These are phyloP conservation scores for Trisateles emortualis DNA, from an alignment of 2,888 invertebrate species.

Conservation along the genomic window DNA sequence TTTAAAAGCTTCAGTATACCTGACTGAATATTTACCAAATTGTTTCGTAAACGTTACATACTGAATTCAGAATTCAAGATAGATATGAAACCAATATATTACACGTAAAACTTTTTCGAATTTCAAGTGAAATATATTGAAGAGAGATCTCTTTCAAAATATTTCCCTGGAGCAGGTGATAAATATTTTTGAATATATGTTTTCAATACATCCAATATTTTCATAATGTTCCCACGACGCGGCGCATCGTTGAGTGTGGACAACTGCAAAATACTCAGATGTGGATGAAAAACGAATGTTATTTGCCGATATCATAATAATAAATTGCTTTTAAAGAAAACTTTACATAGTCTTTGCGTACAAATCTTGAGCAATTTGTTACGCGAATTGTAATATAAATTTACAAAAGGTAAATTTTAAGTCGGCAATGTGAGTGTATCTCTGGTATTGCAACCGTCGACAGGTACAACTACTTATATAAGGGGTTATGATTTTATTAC, in stretches of 20 bases:
- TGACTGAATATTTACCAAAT: background rate
- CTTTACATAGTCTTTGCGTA: too few relatives aligned
- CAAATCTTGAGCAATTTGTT: too few relatives aligned
- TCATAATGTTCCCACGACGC: conserved; percentile 17
- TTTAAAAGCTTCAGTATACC: background rate
- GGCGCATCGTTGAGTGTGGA: conserved; percentile 12
- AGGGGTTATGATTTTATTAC: too few relatives aligned
- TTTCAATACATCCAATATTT: conserved; percentile 37
- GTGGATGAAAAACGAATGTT: background rate
- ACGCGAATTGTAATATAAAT: too few relatives aligned
- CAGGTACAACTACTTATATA: too few relatives aligned
- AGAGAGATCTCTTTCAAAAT: conserved; percentile 24
- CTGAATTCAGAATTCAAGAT: conserved; percentile 3
- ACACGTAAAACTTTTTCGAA: conserved; percentile 20
- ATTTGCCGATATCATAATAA: background rate
- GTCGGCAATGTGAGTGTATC: too few relatives aligned
- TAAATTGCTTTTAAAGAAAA: too few relatives aligned
- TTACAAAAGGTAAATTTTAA: too few relatives aligned
- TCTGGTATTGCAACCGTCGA: too few relatives aligned
- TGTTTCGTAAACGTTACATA: background rate
- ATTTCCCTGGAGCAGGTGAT: conserved; percentile 35
- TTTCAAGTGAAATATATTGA: conserved; percentile 25
- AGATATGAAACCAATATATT: conserved; percentile 14
- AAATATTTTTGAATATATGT: conserved; percentile 46
- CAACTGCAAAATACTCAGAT: conserved; percentile 16